Base-by-base conservation (phyloP, 1,140 invertebrate genomes). In the Scaptomyza pallida region DNA sequence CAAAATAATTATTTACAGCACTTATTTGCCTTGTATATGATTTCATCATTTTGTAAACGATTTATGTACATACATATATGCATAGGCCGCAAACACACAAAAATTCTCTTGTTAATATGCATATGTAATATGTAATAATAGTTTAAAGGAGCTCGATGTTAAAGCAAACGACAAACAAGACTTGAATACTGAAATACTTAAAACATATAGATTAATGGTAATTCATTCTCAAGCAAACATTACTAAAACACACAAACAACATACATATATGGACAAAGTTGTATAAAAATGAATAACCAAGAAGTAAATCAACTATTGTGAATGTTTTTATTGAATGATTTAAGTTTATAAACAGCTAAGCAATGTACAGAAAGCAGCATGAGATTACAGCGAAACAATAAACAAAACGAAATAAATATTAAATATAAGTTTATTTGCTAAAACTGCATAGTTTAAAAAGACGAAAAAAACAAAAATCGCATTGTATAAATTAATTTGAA, bases 131-230 rank as follows among this genome's bases (percentile, higher is more conserved):
- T 70, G 26, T 55, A 26, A 48, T 35, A 54, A 40, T 75, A 50
- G 68, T 60, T n/a, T 51, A 51, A 30, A 60, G 62, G 21, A 54
- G 47, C n/a, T n/a, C 47, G 40, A 65, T 17, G 30, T 37, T 26
- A 26, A 26, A 63, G 65, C 21, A 5, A 26, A 26, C 44, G 76
- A 80, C 72, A 85, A 72, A 85, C 81, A 85, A 85, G 80, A 85
- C 80, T 85, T 85, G 80, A 85, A 76, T 69, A 83, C 60, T 60
- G 64, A 82, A 77, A 52, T 8, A 44, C 9, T 30, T 9, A 30
- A 30, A 30, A 52, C 19, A 43, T 44, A 50, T 86, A 86, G 74
- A 64, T 41, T 86, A 77, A 86, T 62, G 52, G 56, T 80, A 83
- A 86, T 80, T 72, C 37, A 72, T 68, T 64, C 45, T 47, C 62